Evolutionary conservation across 1,140 invertebrate genomes (phyloP), one percentile per base, ranked within the genome.

Genomic region (Bombus turneri): DNA sequence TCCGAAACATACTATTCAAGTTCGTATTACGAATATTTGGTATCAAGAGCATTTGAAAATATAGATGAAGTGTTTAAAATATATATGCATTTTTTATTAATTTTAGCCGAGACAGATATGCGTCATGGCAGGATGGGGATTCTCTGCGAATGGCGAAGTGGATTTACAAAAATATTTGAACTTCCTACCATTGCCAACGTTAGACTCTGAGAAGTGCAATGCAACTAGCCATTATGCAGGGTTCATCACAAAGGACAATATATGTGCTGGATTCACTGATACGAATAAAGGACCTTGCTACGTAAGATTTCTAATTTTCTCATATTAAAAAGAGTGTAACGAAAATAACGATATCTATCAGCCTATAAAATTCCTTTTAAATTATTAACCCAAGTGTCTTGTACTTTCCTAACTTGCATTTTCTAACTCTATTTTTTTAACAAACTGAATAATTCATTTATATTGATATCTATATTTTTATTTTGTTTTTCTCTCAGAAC

Each of bases 211-310:
- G 12, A 95, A 96, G 87, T 97, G 96, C 87, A 97, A 97, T 89
- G 96, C 96, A 8, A 96, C 96, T 3, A 95, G 95, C 91, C 96
- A 96, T 93, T 97, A 96, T 86, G 95, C 96, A 87, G 96, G 96
- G 64, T 95, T 96, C 69, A 94, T 96, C 31, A 95, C 94, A 6
- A 92, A 95, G 73, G 93, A 95, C 75, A 95, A 96, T 88, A 96
- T 97, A 83, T 97, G 96, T 87, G 95, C 96, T 81, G 96, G 96
- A 62, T 96, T 95, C 82, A 96, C 95, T 9, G 95, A 96, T 85
- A 93, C 95, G 12, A 95, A 96, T 78, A 96, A 96, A 92, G 95
- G 95, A 79, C 95, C 96, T 81, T 96, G 96, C 91, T 96, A 96
- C 91, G 96, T 96, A 95, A 96, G 95, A 57, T 37, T 18, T 10